Conservation (phyloP, 2,797 vertebrate genomes). For the Manis crassicaudata region DNA sequence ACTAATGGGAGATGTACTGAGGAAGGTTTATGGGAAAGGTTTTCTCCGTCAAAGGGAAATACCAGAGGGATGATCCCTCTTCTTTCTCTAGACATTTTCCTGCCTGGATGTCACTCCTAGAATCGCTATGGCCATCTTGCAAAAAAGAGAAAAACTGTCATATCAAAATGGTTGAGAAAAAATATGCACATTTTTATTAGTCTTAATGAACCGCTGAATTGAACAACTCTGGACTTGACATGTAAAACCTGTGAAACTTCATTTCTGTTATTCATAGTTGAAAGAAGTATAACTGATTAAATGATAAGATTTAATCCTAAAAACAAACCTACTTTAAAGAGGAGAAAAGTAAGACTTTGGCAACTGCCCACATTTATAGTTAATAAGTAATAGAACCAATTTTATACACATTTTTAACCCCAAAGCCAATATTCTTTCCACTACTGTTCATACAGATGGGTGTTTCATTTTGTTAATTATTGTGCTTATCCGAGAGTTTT, state of each 20-base stretch:
- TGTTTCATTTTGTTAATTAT: background rate
- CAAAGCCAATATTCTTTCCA: background rate
- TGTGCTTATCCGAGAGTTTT: background rate
- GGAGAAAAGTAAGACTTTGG: background rate
- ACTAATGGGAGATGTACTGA: background rate
- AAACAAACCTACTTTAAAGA: background rate
- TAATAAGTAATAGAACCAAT: background rate
- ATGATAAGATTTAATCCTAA: background rate
- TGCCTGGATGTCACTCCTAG: background rate
- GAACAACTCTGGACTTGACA: background rate
- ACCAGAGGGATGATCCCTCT: background rate
- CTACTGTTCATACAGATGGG: background rate
- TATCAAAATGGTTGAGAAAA: background rate
- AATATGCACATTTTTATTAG: background rate
- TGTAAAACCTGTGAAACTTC: background rate
- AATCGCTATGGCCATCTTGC: background rate
- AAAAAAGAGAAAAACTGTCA: background rate
- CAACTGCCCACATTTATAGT: no score
- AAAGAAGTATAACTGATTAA: background rate
- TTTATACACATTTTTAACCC: background rate
- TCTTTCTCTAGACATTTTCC: background rate
- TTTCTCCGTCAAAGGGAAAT: background rate
- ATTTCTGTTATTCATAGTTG: background rate
- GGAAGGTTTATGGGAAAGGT: background rate
- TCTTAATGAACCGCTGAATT: background rate